Conservation (phyloP, 2,888 invertebrate genomes). For the Amaurobius ferox region DNA sequence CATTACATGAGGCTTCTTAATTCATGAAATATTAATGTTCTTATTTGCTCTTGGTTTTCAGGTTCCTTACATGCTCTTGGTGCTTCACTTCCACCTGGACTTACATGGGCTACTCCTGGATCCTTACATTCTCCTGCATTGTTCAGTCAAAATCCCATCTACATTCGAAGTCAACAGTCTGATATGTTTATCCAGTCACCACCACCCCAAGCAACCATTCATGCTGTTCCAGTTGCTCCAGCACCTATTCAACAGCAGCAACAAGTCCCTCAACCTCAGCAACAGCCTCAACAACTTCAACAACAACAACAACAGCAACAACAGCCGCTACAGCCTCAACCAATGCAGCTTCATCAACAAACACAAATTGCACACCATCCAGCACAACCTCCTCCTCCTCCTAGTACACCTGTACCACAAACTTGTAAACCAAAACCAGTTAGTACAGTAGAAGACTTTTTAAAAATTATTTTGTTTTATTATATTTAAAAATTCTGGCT, state of each 20-base stretch:
- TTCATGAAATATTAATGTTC: not conserved
- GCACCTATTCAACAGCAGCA: slow-evolving; percentile 75
- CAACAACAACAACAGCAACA: slow-evolving; percentile 79
- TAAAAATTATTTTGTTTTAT: too few relatives aligned
- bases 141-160: slow-evolving; percentile 87
- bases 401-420: slow-evolving; percentile 46
- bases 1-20: too few relatives aligned
- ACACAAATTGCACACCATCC: slow-evolving; percentile 26
- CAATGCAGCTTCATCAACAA: slow-evolving; percentile 78
- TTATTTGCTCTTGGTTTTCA: not conserved
- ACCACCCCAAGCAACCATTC: slow-evolving; percentile 77
- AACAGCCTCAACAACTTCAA: slow-evolving; percentile 79
- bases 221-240: slow-evolving; percentile 64
- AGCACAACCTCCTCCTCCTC: slow-evolving; percentile 7
- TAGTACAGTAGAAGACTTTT: too few relatives aligned
- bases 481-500: too few relatives aligned
- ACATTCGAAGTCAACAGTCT: slow-evolving; percentile 86
- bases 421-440: slow-evolving; percentile 45
- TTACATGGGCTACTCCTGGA: slow-evolving; percentile 83
- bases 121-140: slow-evolving; percentile 83
- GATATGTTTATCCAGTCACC: slow-evolving; percentile 91
- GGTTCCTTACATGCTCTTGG: slow-evolving; percentile 74
- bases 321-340: slow-evolving; percentile 79
- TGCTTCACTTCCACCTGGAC: slow-evolving; percentile 82
- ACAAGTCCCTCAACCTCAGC: slow-evolving; percentile 78